phyloP scores from a whole-genome alignment of 1,140 invertebrate genomes.

The Lanistes nyassanus region DNA sequence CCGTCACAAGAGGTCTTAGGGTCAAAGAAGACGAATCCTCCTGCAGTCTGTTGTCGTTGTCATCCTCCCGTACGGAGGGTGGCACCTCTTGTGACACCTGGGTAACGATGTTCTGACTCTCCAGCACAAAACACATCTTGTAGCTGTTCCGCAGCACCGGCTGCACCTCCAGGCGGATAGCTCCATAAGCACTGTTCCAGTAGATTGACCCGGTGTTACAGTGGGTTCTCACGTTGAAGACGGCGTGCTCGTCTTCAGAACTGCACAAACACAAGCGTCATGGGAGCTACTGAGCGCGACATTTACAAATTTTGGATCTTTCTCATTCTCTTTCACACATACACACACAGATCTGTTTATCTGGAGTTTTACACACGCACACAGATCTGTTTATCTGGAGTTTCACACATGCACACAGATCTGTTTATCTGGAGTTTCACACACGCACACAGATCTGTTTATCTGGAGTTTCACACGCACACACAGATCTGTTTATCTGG shows the following conservation, averaged over 20 bases:
- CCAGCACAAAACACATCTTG: conserved; percentile 37
- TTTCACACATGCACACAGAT: not conserved
- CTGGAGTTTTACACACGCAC: not conserved
- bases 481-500: no score
- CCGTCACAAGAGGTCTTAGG: conserved; percentile 31
- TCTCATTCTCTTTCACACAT: no score
- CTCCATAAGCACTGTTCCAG: conserved; percentile 47
- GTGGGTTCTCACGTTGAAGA: conserved; percentile 24
- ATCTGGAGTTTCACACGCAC: no score
- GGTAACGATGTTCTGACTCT: conserved; percentile 37
- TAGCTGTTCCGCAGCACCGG: conserved; percentile 29
- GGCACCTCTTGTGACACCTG: conserved; percentile 45
- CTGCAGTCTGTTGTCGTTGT: conserved; percentile 13
- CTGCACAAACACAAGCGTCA: no score
- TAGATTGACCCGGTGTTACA: conserved; percentile 40
- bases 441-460: not conserved
- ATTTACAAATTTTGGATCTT: no score
- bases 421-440: not conserved
- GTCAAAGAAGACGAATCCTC: conserved; percentile 14
- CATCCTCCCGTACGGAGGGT: conserved; percentile 13
- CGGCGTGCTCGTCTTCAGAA: conserved; percentile 14
- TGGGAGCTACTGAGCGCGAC: no score
- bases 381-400: not conserved
- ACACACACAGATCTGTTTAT: not conserved
- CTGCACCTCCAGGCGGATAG: conserved; percentile 39